Conservation (phyloP, 2,888 invertebrate species). For the Lissocephala sabroskyi region DNA sequence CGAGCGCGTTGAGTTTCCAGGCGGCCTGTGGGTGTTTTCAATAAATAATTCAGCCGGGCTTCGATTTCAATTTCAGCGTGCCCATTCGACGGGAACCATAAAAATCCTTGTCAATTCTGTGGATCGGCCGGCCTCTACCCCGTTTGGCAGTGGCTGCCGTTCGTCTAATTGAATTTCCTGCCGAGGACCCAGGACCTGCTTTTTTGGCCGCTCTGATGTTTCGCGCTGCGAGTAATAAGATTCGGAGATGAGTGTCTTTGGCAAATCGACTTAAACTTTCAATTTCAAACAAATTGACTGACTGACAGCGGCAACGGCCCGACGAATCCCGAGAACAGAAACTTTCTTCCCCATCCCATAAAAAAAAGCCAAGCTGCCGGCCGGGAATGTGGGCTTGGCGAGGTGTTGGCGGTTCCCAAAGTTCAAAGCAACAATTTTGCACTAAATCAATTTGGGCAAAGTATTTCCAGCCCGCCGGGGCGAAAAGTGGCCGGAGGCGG, state of each 20-base stretch:
- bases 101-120: too few relatives aligned
- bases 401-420: constrained; percentile 21
- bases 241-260: constrained; percentile 6
- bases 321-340: too few relatives aligned
- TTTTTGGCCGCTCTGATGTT: constrained; percentile 26
- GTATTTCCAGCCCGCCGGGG: constrained; percentile 20
- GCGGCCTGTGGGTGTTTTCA: constrained; percentile 16
- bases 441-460: constrained; percentile 58
- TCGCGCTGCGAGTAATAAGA: background rate
- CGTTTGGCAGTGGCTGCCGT: too few relatives aligned
- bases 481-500: too few relatives aligned
- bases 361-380: too few relatives aligned
- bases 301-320: too few relatives aligned
- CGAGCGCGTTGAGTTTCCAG: background rate
- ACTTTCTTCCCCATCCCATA: too few relatives aligned
- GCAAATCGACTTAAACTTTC: constrained; percentile 24
- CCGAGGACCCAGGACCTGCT: constrained; percentile 42
- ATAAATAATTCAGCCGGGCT: constrained; percentile 52
- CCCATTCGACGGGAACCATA: too few relatives aligned
- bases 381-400: too few relatives aligned
- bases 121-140: too few relatives aligned
- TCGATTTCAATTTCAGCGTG: constrained; percentile 30
- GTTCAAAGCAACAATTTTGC: constrained; percentile 46
- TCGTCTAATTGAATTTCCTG: constrained; percentile 34
- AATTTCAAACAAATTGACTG: constrained; percentile 34